Conservation (phyloP, 2,797 vertebrate species). For the Sciaenops ocellatus region DNA sequence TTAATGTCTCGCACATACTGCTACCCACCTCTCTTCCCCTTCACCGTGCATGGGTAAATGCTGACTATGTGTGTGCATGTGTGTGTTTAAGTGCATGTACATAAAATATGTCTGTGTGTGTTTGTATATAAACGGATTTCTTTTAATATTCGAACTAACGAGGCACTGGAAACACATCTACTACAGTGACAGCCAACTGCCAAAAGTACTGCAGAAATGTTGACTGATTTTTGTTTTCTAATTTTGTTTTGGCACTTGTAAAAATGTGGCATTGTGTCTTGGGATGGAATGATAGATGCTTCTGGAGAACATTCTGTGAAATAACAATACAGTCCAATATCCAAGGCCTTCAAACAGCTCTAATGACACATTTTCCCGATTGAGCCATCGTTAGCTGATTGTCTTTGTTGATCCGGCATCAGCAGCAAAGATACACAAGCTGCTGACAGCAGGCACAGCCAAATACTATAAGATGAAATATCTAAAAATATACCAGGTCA, state of each 20-base stretch:
- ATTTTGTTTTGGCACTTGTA: conserved; percentile 40
- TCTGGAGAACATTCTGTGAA: conserved; percentile 55
- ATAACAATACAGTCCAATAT: conserved; percentile 43
- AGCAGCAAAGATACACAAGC: conserved; percentile 60
- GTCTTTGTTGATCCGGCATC: conserved; percentile 55
- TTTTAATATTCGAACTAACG: conserved; percentile 38
- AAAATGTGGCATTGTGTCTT: conserved; percentile 45
- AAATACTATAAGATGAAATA: conserved; percentile 52
- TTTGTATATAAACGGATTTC: conserved; percentile 3
- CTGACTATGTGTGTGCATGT: neutral
- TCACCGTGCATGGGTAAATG: neutral
- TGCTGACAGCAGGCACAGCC: conserved; percentile 58
- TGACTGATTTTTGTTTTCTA: conserved; percentile 17
- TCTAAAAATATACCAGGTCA: conserved; percentile 68
- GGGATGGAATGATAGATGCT: conserved; percentile 39
- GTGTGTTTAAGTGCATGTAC: neutral
- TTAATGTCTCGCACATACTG: conserved; percentile 42
- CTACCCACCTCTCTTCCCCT: neutral
- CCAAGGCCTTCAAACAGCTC: conserved; percentile 51
- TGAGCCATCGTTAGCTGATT: conserved; percentile 60
- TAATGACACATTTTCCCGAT: conserved; percentile 51
- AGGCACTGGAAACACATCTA: conserved; percentile 24
- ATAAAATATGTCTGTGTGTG: neutral
- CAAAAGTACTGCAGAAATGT: conserved; percentile 39
- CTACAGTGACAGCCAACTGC: conserved; percentile 29